Evolutionary conservation across 2,113 vertebrate species (phyloP), one percentile per base, ranked within the genome.

Genomic region (Terrapene triunguis): DNA sequence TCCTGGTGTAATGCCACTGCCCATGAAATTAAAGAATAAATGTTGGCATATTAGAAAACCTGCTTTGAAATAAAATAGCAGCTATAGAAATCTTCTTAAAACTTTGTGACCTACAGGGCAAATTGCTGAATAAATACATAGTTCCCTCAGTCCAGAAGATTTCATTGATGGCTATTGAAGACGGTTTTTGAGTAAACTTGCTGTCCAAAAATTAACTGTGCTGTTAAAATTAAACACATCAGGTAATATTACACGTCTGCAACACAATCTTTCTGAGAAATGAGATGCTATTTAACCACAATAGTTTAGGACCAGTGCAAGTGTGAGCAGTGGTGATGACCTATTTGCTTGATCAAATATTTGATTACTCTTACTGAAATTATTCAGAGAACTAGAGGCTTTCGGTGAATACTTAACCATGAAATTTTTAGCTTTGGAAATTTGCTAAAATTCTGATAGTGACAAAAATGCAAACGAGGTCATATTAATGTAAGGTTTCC

Each of bases 141-240:
- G 42, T 12, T 80, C 50, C 44, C 27, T 50, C 98, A 98, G 89
- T 86, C 80, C 54, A 78, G 69, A 62, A 94, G 91, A 97, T 96
- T 96, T 96, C 69, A 93, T 88, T 97, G 89, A 97, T 96, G 95
- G 85, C 89, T 53, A 92, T 94, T 94, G 89, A 91, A 57, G 82
- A 86, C 90, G 69, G 35, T 96, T 89, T 96, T 87, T 89, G 74
- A 92, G 62, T 55, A 84, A 96, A 92, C 51, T 76, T 95, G 42
- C 80, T 89, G 47, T 88, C 54, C 79, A 92, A 91, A 96, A 94
- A 35, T n/a, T 90, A 54, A 79, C 84, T 88, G 53, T 50, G 44
- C 48, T 88, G 51, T 93, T 89, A 83, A 94, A 96, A 87, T 90
- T 78, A 95, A 94, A 83, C 16, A 69, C 19, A 76, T 89, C 78